Percentiles rank a stretch among this genome's conserved stretches.
phyloP scores from a whole-genome alignment of 2,888 invertebrate species.

The Neocrepidodera transversa region DNA sequence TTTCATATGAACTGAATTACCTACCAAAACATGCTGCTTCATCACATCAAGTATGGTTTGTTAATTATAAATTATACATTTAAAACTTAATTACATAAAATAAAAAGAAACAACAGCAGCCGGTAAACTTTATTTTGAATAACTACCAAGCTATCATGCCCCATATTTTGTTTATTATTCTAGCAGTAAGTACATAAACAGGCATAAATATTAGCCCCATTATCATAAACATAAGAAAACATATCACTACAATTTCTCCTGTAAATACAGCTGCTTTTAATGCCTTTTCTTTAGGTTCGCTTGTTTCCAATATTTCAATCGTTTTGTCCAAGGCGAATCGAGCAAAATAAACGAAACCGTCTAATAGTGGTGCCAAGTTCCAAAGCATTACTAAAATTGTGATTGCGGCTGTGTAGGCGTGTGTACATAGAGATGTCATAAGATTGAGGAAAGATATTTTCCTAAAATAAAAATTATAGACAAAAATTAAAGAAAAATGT shows the following conservation, averaged over 20 bases:
- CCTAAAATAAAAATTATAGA: slow-evolving; percentile 47
- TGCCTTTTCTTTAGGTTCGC: slow-evolving; percentile 47
- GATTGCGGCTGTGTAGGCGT: slow-evolving; percentile 52
- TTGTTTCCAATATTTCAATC: slow-evolving; percentile 54
- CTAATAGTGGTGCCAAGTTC: slow-evolving; percentile 50
- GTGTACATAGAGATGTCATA: slow-evolving; percentile 51
- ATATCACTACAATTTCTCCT: slow-evolving; percentile 52
- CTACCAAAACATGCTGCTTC: no score
- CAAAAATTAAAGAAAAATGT: neutral
- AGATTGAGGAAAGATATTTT: slow-evolving; percentile 53
- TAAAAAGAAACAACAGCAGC: neutral
- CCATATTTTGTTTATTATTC: slow-evolving; percentile 46
- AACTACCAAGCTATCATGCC: slow-evolving; percentile 46
- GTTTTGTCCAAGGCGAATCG: slow-evolving; percentile 55
- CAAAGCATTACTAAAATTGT: slow-evolving; percentile 54
- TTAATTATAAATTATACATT: no score
- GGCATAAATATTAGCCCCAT: slow-evolving; percentile 55
- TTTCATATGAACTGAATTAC: no score
- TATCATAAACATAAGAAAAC: slow-evolving; percentile 53
- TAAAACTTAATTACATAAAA: no score
- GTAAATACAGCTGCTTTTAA: slow-evolving; percentile 52
- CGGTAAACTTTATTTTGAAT: slow-evolving; percentile 4
- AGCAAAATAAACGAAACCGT: slow-evolving; percentile 52
- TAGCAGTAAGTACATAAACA: slow-evolving; percentile 47
- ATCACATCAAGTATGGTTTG: no score